Percentiles rank a stretch among this genome's conserved stretches.
Evolutionary conservation across 2,888 invertebrate species (phyloP).

Genomic region (Calliscelio sp.): DNA sequence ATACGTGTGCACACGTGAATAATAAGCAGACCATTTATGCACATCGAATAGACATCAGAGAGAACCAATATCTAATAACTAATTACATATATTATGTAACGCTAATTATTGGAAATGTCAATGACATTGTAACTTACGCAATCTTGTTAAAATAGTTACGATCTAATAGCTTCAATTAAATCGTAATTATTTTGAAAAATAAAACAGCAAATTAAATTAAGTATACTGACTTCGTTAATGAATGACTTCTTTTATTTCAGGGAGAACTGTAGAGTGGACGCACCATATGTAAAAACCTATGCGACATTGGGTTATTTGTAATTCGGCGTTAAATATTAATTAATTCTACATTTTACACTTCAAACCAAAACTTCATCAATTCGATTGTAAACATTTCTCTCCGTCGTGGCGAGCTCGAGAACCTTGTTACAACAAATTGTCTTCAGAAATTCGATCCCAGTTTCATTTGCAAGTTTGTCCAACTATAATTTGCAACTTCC

Average conservation of each 20-base stretch:
- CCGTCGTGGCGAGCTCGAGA: conserved; percentile 74
- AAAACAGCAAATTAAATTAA: too few relatives aligned
- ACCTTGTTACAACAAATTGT: conserved; percentile 36
- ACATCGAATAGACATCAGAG: conserved; percentile 30
- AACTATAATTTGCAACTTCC: background rate
- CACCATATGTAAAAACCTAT: conserved; percentile 97
- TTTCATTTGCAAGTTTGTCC: background rate
- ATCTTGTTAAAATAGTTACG: background rate
- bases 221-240: too few relatives aligned
- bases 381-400: conserved; percentile 77
- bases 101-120: conserved; percentile 23
- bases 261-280: conserved; percentile 94
- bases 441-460: background rate
- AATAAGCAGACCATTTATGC: conserved; percentile 26
- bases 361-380: conserved; percentile 76
- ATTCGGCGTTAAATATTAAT: conserved; percentile 85
- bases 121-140: conserved; percentile 12
- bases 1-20: conserved; percentile 8
- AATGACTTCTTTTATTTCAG: conserved; percentile 88
- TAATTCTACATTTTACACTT: conserved; percentile 76
- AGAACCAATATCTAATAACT: conserved; percentile 23
- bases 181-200: conserved; percentile 8
- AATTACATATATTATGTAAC: conserved; percentile 27
- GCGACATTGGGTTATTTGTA: conserved; percentile 97
- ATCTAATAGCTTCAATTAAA: background rate